Conservation (phyloP, 64 coral and sea anemone genomes). For the Stichodactyla helianthus region DNA sequence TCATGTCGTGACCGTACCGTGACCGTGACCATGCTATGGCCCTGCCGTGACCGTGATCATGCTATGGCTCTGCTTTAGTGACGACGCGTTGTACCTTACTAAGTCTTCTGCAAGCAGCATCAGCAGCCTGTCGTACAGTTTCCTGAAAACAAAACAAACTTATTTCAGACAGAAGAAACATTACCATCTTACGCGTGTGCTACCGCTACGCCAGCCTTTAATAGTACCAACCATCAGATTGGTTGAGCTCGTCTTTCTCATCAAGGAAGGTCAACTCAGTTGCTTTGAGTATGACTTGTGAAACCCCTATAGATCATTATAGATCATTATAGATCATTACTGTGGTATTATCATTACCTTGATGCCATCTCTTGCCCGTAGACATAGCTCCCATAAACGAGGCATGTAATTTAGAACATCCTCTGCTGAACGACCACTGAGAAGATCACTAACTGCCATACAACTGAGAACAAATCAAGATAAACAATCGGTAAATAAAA, state of each 20-base stretch:
- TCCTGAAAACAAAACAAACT: conserved; percentile 38
- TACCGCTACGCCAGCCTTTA: no score
- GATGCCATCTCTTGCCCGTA: conserved; percentile 86
- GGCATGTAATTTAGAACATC: conserved; percentile 81
- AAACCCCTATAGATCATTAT: no score
- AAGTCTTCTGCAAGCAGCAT: conserved; percentile 78
- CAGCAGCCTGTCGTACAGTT: conserved; percentile 85
- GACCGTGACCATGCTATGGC: background rate
- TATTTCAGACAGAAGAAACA: background rate
- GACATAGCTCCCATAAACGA: conserved; percentile 77
- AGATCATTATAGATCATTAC: no score
- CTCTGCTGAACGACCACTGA: conserved; percentile 80
- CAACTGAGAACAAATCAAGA: conserved; percentile 41
- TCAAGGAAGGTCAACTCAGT: no score
- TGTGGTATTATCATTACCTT: conserved; percentile 40
- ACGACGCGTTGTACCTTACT: conserved; percentile 58
- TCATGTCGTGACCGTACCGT: no score
- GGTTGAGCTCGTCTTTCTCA: no score
- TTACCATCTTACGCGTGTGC: background rate
- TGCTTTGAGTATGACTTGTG: no score
- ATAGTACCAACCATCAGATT: no score
- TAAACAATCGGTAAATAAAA: background rate
- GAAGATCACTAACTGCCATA: conserved; percentile 85
- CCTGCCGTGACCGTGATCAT: background rate
- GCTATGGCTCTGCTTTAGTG: background rate